These are phyloP conservation scores for Conus betulinus DNA, from an alignment of 1,140 invertebrate genomes.

Conservation along the genomic window DNA sequence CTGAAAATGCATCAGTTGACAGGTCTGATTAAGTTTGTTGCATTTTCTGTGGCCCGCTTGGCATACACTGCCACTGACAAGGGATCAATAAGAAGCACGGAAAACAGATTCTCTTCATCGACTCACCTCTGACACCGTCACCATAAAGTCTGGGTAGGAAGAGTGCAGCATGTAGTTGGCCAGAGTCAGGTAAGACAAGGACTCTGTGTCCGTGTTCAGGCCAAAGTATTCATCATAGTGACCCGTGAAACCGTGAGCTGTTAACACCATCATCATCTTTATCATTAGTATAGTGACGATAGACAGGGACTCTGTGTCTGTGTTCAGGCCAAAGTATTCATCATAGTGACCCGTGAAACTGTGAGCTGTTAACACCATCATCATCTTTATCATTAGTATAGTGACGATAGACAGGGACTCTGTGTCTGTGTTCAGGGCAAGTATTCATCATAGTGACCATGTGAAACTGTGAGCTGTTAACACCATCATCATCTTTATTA, in stretches of 20 bases:
- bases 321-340: conserved; percentile 98
- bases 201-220: conserved; percentile 96
- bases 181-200: conserved; percentile 94
- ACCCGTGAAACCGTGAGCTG: conserved; percentile 89
- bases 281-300: too few species aligned
- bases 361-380: conserved; percentile 74
- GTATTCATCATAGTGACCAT: too few species aligned
- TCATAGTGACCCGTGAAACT: conserved; percentile 96
- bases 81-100: too few species aligned
- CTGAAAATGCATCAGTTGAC: too few species aligned
- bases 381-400: too few species aligned
- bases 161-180: conserved; percentile 95
- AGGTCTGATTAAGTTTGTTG: too few species aligned
- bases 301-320: conserved; percentile 87
- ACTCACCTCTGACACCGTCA: conserved; percentile 95
- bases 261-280: too few species aligned
- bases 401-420: too few species aligned
- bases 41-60: too few species aligned
- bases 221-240: conserved; percentile 99
- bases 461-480: conserved; percentile 63
- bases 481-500: too few species aligned
- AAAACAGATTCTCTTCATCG: background rate
- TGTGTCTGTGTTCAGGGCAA: too few species aligned
- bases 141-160: conserved; percentile 85
- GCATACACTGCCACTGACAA: too few species aligned